Conservation (phyloP, 2,888 invertebrate genomes). For the Nomada hirtipes region DNA sequence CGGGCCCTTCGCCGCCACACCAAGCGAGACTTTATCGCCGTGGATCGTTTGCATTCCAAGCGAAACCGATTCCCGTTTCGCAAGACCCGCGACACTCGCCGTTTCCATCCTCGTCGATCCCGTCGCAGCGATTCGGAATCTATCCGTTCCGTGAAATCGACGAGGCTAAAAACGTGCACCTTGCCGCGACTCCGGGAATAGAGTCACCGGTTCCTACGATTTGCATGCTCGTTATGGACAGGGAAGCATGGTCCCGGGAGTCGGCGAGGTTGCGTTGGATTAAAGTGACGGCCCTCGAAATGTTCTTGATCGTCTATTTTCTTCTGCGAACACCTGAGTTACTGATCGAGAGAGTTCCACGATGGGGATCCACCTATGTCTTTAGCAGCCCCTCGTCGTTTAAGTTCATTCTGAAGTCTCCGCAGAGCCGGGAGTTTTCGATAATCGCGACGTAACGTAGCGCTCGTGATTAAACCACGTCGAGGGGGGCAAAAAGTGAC, state of each 20-base stretch:
- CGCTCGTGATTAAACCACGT: conserved; percentile 42
- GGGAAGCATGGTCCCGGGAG: background rate
- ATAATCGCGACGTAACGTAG: background rate
- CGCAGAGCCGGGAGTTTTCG: background rate
- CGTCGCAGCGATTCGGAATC: conserved; percentile 30
- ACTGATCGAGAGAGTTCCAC: background rate
- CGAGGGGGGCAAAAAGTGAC: background rate
- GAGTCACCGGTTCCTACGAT: background rate
- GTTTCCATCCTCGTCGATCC: conserved; percentile 60
- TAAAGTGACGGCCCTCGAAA: no score
- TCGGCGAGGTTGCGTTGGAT: background rate
- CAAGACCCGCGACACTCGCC: background rate
- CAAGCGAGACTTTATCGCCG: conserved; percentile 64
- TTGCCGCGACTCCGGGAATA: conserved; percentile 25
- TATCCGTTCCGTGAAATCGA: conserved; percentile 6
- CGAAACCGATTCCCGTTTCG: conserved; percentile 54
- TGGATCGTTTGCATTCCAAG: conserved; percentile 75
- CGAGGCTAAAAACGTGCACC: background rate
- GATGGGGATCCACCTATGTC: conserved; percentile 2
- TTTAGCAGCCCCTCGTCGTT: background rate
- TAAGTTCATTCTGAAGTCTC: no score
- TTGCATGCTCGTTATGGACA: conserved; percentile 19
- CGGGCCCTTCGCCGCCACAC: conserved; percentile 41
- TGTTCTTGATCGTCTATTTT: background rate
- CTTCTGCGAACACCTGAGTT: no score